These are phyloP conservation scores for Mythimna lalbum DNA, from an alignment of 2,888 invertebrate genomes.

Conservation along the genomic window DNA sequence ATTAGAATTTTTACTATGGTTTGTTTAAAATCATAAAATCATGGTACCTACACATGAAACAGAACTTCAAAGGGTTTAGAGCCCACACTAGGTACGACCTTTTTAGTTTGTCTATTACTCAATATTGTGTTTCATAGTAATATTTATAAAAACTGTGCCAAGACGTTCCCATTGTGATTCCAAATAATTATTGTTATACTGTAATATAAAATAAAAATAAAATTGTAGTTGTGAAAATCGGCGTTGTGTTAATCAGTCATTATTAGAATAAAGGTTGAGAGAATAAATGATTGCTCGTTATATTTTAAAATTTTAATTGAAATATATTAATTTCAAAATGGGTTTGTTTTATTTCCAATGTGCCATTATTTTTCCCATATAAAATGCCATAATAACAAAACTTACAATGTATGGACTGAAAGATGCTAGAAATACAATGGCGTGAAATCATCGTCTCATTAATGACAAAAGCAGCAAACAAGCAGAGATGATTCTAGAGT, in stretches of 20 bases:
- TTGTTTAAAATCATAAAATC: not conserved
- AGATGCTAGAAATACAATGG: not conserved
- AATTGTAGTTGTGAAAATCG: constrained; percentile 86
- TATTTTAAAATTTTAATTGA: constrained; percentile 88
- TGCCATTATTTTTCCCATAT: not conserved
- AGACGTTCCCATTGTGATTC: constrained; percentile 71
- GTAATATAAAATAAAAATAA: constrained; percentile 71
- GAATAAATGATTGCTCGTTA: constrained; percentile 84
- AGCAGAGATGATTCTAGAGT: too few species aligned
- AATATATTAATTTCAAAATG: constrained; percentile 82
- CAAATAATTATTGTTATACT: constrained; percentile 72
- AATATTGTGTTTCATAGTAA: constrained; percentile 7
- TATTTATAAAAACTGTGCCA: constrained; percentile 61
- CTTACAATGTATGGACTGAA: not conserved
- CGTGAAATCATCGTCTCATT: not conserved
- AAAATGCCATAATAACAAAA: not conserved
- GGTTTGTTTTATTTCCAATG: constrained; percentile 59
- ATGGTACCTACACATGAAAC: too few species aligned
- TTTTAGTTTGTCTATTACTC: constrained; percentile 32
- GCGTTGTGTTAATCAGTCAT: constrained; percentile 86
- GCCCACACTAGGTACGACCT: constrained; percentile 24
- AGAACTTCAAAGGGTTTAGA: not conserved
- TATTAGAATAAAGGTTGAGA: constrained; percentile 77
- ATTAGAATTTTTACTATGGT: not conserved
- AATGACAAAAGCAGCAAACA: not conserved